These are phyloP conservation scores for Neocrepidodera transversa DNA, from an alignment of 2,888 invertebrate species.

Conservation along the genomic window DNA sequence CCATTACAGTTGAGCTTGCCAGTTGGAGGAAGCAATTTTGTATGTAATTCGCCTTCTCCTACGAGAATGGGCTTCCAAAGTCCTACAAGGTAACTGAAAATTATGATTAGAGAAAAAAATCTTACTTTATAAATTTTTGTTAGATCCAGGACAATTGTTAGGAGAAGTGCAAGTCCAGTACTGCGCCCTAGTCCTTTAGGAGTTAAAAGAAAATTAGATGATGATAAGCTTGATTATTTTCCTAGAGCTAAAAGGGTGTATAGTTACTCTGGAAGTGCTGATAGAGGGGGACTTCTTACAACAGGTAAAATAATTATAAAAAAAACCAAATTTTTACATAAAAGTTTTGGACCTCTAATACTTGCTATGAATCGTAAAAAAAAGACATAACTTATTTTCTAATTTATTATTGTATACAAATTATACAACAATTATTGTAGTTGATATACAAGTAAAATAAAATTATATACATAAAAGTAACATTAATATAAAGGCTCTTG, in stretches of 20 bases:
- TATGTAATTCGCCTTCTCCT: conserved; percentile 58
- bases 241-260: conserved; percentile 61
- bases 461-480: too few relatives aligned
- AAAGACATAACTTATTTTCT: too few relatives aligned
- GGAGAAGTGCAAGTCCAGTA: conserved; percentile 71
- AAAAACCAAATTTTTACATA: not conserved
- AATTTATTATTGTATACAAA: too few relatives aligned
- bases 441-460: too few relatives aligned
- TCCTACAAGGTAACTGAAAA: conserved; percentile 70
- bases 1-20: conserved; percentile 63
- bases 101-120: not conserved
- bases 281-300: conserved; percentile 58
- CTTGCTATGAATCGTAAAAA: too few relatives aligned
- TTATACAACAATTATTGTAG: too few relatives aligned
- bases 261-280: conserved; percentile 52
- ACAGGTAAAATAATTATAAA: conserved; percentile 36
- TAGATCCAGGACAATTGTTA: conserved; percentile 70
- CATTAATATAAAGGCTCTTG: too few relatives aligned
- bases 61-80: conserved; percentile 59
- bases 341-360: not conserved
- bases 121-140: not conserved
- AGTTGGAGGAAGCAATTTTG: conserved; percentile 49
- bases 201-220: conserved; percentile 73
- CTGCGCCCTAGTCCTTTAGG: conserved; percentile 72
- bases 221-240: conserved; percentile 59